Conservation (phyloP, 1,140 invertebrate species). For the Colletes gigas region DNA sequence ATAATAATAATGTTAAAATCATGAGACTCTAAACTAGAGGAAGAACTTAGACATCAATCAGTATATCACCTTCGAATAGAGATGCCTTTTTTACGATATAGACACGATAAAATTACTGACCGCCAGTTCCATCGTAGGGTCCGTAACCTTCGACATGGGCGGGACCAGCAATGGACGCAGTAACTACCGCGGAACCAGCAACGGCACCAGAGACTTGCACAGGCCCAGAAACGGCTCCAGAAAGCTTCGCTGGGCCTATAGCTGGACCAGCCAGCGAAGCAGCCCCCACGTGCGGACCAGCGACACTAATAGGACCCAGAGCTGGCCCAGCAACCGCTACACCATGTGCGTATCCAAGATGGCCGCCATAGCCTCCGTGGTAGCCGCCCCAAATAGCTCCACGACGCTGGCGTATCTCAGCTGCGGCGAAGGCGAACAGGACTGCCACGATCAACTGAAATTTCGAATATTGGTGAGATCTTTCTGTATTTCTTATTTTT, state of each 20-base stretch:
- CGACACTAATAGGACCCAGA: constrained; percentile 69
- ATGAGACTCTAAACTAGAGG: too few relatives aligned
- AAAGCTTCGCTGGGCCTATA: constrained; percentile 73
- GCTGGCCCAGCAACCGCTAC: constrained; percentile 73
- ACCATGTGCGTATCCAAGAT: constrained; percentile 69
- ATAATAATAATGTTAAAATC: too few relatives aligned
- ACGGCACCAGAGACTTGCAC: constrained; percentile 77
- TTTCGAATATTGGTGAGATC: constrained; percentile 23
- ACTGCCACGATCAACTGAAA: constrained; percentile 62
- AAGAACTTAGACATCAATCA: too few relatives aligned
- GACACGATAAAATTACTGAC: neutral
- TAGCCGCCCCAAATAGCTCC: constrained; percentile 62
- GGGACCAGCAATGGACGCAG: constrained; percentile 76
- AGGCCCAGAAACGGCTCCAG: constrained; percentile 74
- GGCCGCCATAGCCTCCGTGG: constrained; percentile 55
- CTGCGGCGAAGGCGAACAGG: constrained; percentile 58
- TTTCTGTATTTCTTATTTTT: neutral
- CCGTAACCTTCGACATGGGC: constrained; percentile 76
- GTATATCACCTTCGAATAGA: too few relatives aligned
- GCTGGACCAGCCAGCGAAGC: constrained; percentile 70
- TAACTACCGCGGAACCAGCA: constrained; percentile 76
- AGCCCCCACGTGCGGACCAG: constrained; percentile 73
- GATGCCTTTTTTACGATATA: too few relatives aligned
- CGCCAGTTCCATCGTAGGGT: constrained; percentile 58
- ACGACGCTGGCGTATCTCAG: constrained; percentile 64